Conservation (phyloP, 2,113 vertebrate species). For the Tonatia bakeri region DNA sequence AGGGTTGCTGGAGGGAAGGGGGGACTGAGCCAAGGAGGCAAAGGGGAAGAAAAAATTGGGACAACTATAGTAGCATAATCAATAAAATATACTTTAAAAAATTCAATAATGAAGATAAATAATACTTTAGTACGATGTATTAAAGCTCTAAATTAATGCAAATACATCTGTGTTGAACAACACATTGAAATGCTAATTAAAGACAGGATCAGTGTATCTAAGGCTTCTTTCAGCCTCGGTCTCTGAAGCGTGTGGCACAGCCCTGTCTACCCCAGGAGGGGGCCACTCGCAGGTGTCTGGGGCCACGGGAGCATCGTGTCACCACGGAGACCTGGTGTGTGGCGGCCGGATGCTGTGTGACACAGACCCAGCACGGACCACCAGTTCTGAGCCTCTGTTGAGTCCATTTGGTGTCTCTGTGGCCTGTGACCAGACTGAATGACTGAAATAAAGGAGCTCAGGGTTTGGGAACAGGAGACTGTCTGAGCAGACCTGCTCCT, state of each 20-base stretch:
- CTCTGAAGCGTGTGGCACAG: accelerated
- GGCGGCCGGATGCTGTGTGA: background rate
- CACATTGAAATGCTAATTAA: background rate
- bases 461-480: background rate
- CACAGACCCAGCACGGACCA: accelerated
- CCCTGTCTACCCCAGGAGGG: accelerated
- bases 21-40: no score
- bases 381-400: accelerated
- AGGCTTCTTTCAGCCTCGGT: background rate
- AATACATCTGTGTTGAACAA: background rate
- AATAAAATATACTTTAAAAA: no score
- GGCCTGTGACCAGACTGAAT: background rate
- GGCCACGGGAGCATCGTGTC: accelerated
- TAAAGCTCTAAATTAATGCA: background rate
- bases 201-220: accelerated
- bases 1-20: no score
- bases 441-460: background rate
- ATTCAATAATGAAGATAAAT: background rate
- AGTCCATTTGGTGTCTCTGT: background rate
- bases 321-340: accelerated
- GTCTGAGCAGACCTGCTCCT: background rate
- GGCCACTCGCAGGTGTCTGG: accelerated
- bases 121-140: background rate
- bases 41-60: no score
- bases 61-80: no score